Base-by-base conservation (phyloP, 2,888 invertebrate species). In the Scaptomyza tumidula region DNA sequence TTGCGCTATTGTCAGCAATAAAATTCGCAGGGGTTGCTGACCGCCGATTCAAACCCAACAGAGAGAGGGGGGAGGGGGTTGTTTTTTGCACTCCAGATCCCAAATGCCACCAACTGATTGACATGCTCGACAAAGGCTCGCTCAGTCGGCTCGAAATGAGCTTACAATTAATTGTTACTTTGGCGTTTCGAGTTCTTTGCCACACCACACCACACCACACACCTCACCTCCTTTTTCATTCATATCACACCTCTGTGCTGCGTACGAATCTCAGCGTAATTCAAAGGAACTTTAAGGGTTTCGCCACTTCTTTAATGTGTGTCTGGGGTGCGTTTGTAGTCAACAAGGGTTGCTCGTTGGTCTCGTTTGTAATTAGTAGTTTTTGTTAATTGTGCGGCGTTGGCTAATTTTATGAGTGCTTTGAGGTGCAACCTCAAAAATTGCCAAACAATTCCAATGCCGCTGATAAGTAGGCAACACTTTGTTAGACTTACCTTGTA, bases 81-180 rank as follows among this genome's bases (percentile, higher is more conserved):
- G 71, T 39, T 39, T 24, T 52, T 52, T 52, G 50, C 35, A 13
- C 10, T 19, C 27, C 64, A 48, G 19, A 19, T 37, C 43, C 49
- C 43, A 55, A 13, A 13, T 50, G 61, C 56, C 60, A 50, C 56
- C 58, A 56, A 48, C 60, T 85, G 83, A 79, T 86, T 82, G 86
- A 85, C 81, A 85, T 78, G 76, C 86, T n/a, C 35, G 86, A 82
- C 65, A 71, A 75, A 59, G 66, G 43, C 60, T 44, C 54, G 46
- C 67, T 37, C 58, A 29, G 54, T 52, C 65, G 70, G 68, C 64
- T 62, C 61, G 53, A 69, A 88, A 78, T 83, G 72, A 86, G 86
- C 83, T 83, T 71, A 79, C 88, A 88, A 84, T 88, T 84, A 86
- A 84, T 88, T 84, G 88, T 82, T 71, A 68, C 68, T 68, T 65